Percentiles rank a stretch among this genome's conserved stretches.
These are phyloP conservation scores for Watsonalla cultraria DNA, from an alignment of 2,888 invertebrate genomes.

Conservation along the genomic window DNA sequence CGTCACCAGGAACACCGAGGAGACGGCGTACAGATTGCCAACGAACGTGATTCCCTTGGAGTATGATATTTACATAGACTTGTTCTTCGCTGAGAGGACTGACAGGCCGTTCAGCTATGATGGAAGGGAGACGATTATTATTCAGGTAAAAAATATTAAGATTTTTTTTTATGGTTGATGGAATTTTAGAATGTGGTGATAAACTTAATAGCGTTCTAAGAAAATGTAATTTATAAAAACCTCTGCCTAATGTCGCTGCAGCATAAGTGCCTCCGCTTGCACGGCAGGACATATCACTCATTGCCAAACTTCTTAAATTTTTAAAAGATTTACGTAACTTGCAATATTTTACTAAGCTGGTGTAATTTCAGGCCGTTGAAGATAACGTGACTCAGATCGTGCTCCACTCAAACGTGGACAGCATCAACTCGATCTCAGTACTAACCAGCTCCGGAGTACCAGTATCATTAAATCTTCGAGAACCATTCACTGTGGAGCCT, in stretches of 20 bases:
- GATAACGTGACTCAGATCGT: conserved; percentile 54
- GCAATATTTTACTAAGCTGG: too few species aligned
- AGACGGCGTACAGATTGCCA: conserved; percentile 50
- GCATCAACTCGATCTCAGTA: conserved; percentile 36
- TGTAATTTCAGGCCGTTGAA: conserved; percentile 41
- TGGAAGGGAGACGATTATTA: conserved; percentile 47
- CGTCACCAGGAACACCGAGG: conserved; percentile 31
- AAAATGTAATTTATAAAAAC: too few species aligned
- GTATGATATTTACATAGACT: conserved; percentile 61
- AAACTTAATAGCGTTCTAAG: too few species aligned
- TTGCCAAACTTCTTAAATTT: too few species aligned
- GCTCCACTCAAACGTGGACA: conserved; percentile 70
- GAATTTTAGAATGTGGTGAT: too few species aligned
- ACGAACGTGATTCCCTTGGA: conserved; percentile 54
- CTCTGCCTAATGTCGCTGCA: too few species aligned
- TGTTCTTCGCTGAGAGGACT: conserved; percentile 54
- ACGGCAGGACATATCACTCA: too few species aligned
- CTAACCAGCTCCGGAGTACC: conserved; percentile 18
- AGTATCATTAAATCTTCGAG: conserved; percentile 16
- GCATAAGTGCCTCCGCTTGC: too few species aligned
- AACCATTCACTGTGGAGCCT: conserved; percentile 35
- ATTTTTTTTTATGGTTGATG: neutral
- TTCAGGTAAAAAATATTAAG: conserved; percentile 41
- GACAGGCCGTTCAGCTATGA: conserved; percentile 59
- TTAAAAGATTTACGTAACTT: too few species aligned